These are phyloP conservation scores for Nycticryphes semicollaris DNA, from an alignment of 2,113 vertebrate species.

Conservation along the genomic window DNA sequence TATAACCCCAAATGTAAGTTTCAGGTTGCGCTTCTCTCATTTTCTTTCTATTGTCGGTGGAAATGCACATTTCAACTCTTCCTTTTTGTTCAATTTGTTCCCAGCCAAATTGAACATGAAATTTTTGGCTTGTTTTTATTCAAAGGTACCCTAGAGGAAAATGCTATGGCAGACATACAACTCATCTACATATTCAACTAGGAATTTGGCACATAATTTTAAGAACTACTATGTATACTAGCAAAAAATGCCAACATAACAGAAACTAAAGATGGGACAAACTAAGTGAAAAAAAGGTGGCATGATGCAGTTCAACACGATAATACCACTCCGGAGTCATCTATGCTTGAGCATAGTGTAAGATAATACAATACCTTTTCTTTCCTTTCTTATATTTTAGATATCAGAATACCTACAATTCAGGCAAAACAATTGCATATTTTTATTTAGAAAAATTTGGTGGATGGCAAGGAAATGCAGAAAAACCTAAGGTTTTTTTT, in stretches of 20 bases:
- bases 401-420: not conserved
- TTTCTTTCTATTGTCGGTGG: not conserved
- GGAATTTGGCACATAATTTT: slow-evolving; percentile 49
- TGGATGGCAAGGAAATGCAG: not conserved
- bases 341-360: not conserved
- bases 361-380: not conserved
- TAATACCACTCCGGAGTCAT: not conserved
- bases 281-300: not conserved
- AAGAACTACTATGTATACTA: not conserved
- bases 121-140: slow-evolving; percentile 43
- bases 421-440: not conserved
- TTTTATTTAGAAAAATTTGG: not conserved
- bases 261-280: not conserved
- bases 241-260: slow-evolving; percentile 20
- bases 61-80: slow-evolving; percentile 1
- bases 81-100: slow-evolving; percentile 14
- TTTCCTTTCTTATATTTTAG: not conserved
- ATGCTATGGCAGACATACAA: slow-evolving; percentile 45
- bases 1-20: not conserved
- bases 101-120: slow-evolving; percentile 46
- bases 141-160: slow-evolving; percentile 53
- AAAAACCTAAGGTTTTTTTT: not conserved
- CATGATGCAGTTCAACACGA: slow-evolving; percentile 25
- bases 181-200: slow-evolving; percentile 58
- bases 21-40: not conserved